phyloP scores from a whole-genome alignment of 2,888 invertebrate genomes.

The Heteropelma amictum region DNA sequence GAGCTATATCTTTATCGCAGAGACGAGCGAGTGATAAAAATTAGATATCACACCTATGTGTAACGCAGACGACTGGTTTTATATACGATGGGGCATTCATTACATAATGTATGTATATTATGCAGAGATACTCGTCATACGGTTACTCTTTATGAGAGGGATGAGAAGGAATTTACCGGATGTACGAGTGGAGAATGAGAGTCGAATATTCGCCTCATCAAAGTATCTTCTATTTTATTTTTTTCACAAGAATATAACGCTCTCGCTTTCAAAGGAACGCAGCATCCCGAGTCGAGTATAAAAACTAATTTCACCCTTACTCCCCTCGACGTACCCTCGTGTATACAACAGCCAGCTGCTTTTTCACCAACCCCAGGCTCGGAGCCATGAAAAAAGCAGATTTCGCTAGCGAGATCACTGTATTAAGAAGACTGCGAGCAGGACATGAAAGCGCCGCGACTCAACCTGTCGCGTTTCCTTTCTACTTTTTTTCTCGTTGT shows the following conservation, averaged over 20 bases:
- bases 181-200: conserved; percentile 15
- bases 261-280: conserved; percentile 46
- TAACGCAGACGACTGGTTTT: neutral
- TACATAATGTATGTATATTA: neutral
- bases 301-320: conserved; percentile 52
- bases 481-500: conserved; percentile 12
- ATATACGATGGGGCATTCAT: neutral
- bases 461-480: conserved; percentile 33
- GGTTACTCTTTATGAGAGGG: conserved; percentile 22
- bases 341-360: no score
- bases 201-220: conserved; percentile 27
- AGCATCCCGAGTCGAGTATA: conserved; percentile 30
- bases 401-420: conserved; percentile 40
- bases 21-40: conserved; percentile 54
- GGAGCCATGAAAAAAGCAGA: conserved; percentile 43
- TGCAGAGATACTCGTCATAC: neutral
- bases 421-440: conserved; percentile 46
- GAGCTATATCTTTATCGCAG: conserved; percentile 51
- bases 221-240: conserved; percentile 30
- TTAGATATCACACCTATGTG: conserved; percentile 29
- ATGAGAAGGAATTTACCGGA: conserved; percentile 36
- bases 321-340: neutral
- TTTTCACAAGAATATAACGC: conserved; percentile 35
- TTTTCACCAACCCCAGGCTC: neutral
- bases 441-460: conserved; percentile 39